These are phyloP conservation scores for Operophtera brumata DNA, from an alignment of 2,888 invertebrate genomes.

Conservation along the genomic window DNA sequence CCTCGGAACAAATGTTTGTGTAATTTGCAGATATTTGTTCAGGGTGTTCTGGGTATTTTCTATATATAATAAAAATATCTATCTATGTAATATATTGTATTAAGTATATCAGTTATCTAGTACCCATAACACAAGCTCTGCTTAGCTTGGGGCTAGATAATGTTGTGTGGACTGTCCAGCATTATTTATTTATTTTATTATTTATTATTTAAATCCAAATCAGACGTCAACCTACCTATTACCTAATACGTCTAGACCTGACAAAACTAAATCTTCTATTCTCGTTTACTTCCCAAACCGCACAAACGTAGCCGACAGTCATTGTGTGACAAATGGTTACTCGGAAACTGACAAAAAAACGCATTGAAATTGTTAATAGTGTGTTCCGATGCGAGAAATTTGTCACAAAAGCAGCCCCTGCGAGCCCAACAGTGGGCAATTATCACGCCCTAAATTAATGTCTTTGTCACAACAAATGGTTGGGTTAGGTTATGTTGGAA, in stretches of 20 bases:
- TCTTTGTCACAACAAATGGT: constrained; percentile 61
- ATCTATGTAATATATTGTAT: too few relatives aligned
- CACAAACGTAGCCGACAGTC: constrained; percentile 60
- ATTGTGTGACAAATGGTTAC: constrained; percentile 65
- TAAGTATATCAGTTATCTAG: too few relatives aligned
- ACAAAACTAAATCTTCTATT: constrained; percentile 16
- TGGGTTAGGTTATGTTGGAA: constrained; percentile 8
- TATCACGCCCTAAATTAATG: constrained; percentile 72
- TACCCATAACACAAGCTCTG: too few relatives aligned
- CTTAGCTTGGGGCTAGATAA: too few relatives aligned
- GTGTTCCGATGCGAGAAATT: constrained; percentile 71
- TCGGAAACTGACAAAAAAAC: constrained; percentile 44
- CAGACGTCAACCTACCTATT: not conserved
- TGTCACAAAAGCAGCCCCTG: constrained; percentile 60
- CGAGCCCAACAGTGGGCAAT: constrained; percentile 51
- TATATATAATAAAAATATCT: too few relatives aligned
- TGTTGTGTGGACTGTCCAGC: too few relatives aligned
- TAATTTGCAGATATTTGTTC: too few relatives aligned
- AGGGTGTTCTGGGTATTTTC: too few relatives aligned
- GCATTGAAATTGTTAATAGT: constrained; percentile 68
- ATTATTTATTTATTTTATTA: too few relatives aligned
- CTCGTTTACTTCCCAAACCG: constrained; percentile 24
- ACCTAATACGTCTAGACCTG: constrained; percentile 13
- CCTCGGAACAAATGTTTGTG: too few relatives aligned
- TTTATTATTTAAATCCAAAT: too few relatives aligned